Base-by-base conservation (phyloP, 2,888 invertebrate species). In the Dendrolimus houi region DNA sequence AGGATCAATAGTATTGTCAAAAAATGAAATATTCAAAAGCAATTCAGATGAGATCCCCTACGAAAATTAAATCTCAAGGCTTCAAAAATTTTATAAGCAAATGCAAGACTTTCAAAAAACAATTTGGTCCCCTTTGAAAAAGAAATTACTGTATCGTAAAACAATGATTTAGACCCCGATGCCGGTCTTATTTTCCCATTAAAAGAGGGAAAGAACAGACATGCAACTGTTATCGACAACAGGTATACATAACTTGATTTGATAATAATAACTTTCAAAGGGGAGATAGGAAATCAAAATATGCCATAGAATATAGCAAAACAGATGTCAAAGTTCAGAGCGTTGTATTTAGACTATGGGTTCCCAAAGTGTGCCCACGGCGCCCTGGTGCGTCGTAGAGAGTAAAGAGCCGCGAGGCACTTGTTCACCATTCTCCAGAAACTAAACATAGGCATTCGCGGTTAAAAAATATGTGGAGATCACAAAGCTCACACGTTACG, bases 181-280 rank as follows among this genome's bases (percentile, higher is more conserved):
- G 76, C 74, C 77, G 65, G 73, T 74, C 77, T 82, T 82, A 83
- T 83, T 85, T 85, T 84, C 81, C 83, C 83, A 86, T 87, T 85
- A 85, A 69, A 62, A 66, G 67, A 79, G 81, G 80, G 79, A 72
- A 71, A 65, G 73, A 70, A 73, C 73, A 78, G 75, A 76, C 83
- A 81, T 81, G 81, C 81, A 74, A 83, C 73, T 69, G 75, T 79
- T 87, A 86, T 87, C 85, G 75, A 81, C 12, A 65, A 64, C 80
- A 82, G 79, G 82, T 88, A 87, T 87, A 87, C 84, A 83, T 85
- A 83, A 73, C 79, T 79, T 89, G 88, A 89, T 90, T 90, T 86
- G 87, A 90, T 90, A 89, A 89, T 89, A 90, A 90, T 89, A 88
- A 87, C 79, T 82, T 85, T 72, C 79, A 77, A 74, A 70, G 74